Percentiles rank a stretch among this genome's conserved stretches.
These are phyloP conservation scores for Kryptolebias marmoratus DNA, from an alignment of 2,113 vertebrate genomes.

Conservation along the genomic window DNA sequence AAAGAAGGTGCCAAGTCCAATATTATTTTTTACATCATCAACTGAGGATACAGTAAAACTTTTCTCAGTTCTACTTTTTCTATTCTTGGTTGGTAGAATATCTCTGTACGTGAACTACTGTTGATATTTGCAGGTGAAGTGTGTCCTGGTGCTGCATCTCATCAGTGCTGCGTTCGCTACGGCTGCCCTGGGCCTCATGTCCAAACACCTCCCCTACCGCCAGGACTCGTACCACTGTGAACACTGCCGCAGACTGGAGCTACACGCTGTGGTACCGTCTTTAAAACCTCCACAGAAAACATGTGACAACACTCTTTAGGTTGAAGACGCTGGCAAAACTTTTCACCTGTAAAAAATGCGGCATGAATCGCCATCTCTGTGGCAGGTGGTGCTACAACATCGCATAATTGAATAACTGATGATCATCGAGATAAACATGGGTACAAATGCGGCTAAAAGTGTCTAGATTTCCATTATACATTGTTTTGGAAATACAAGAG, in stretches of 20 bases:
- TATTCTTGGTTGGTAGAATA: background rate
- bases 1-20: too few species aligned
- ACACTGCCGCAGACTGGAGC: constrained; percentile 80
- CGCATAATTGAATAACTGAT: too few species aligned
- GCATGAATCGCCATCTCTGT: too few species aligned
- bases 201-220: constrained; percentile 83
- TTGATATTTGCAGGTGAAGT: constrained; percentile 73
- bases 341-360: too few species aligned
- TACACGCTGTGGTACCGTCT: constrained; percentile 77
- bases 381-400: too few species aligned
- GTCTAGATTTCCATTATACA: background rate
- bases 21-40: too few species aligned
- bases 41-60: too few species aligned
- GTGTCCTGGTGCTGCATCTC: constrained; percentile 78
- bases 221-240: constrained; percentile 85
- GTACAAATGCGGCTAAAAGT: background rate
- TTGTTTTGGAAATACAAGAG: background rate
- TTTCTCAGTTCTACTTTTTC: background rate
- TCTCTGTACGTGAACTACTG: background rate
- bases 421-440: too few species aligned
- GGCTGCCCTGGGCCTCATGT: constrained; percentile 80
- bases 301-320: background rate
- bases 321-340: too few species aligned
- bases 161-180: constrained; percentile 82
- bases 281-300: background rate